phyloP scores from a whole-genome alignment of 2,113 vertebrate genomes.

The Acinonyx jubatus region DNA sequence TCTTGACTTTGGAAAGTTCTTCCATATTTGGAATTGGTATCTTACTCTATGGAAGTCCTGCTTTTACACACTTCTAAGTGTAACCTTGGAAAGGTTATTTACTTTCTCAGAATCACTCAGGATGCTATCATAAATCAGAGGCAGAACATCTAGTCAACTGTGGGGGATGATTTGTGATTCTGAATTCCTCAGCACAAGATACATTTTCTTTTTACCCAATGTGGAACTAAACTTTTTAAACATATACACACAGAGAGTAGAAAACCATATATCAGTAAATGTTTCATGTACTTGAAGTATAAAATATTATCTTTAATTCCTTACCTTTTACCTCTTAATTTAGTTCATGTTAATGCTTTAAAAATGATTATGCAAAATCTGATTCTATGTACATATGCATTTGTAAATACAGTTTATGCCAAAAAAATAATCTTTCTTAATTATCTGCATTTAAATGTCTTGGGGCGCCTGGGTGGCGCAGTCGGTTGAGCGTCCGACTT shows the following conservation, averaged over 20 bases:
- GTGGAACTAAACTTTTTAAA: conserved; percentile 20
- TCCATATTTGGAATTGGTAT: neutral
- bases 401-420: conserved; percentile 54
- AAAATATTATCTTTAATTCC: conserved; percentile 4
- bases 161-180: neutral
- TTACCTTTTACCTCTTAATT: neutral
- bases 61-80: neutral
- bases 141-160: neutral
- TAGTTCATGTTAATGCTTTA: neutral
- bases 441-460: conserved; percentile 69
- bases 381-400: neutral
- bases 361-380: conserved; percentile 19
- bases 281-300: neutral
- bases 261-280: neutral
- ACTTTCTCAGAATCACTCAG: neutral
- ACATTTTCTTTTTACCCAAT: neutral
- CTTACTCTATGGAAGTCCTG: neutral
- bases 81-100: conserved; percentile 38
- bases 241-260: neutral
- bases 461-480: too few species aligned
- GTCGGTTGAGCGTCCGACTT: too few species aligned
- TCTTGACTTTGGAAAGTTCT: neutral
- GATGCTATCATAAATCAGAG: conserved; percentile 39
- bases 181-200: neutral
- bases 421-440: conserved; percentile 60